A percentile compares a stretch with the other conserved stretches of the same genome.
Evolutionary conservation across 2,888 invertebrate genomes (phyloP).

Genomic region (Platynereis dumerilii): DNA sequence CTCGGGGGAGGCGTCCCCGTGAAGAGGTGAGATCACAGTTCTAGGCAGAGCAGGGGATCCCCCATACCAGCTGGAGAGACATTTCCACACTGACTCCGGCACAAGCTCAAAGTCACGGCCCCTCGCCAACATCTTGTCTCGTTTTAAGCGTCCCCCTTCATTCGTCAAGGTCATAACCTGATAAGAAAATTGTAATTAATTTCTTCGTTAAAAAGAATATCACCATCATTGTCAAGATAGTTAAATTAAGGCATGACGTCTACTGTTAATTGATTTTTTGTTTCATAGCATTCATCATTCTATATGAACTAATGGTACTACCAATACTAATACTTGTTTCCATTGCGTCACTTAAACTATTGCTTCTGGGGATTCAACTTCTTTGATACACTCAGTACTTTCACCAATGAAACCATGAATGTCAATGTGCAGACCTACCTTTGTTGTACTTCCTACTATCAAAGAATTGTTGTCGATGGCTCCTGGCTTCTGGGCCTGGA

Average conservation of each 20-base stretch:
- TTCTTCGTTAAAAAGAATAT: slow-evolving; percentile 12
- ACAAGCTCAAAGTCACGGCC: slow-evolving; percentile 85
- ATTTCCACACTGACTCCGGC: slow-evolving; percentile 87
- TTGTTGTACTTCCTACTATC: slow-evolving; percentile 71
- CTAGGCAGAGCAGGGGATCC: slow-evolving; percentile 81
- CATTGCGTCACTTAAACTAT: too few species aligned
- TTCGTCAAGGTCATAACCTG: slow-evolving; percentile 79
- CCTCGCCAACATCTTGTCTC: slow-evolving; percentile 76
- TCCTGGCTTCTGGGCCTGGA: slow-evolving; percentile 67
- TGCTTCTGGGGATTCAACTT: too few species aligned
- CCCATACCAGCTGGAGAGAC: slow-evolving; percentile 80
- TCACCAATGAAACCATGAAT: too few species aligned
- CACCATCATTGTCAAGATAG: not conserved
- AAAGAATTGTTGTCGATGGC: slow-evolving; percentile 80
- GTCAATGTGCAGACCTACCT: too few species aligned
- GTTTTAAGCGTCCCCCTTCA: slow-evolving; percentile 83
- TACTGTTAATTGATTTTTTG: too few species aligned
- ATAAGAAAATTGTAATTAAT: too few species aligned
- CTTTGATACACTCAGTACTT: too few species aligned
- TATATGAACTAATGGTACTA: too few species aligned
- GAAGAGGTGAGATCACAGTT: slow-evolving; percentile 77
- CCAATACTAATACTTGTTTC: too few species aligned
- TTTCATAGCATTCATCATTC: too few species aligned
- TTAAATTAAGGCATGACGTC: not conserved
- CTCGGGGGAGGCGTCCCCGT: slow-evolving; percentile 67